Evolutionary conservation across 2,113 vertebrate species (phyloP).

Genomic region (Conger conger): DNA sequence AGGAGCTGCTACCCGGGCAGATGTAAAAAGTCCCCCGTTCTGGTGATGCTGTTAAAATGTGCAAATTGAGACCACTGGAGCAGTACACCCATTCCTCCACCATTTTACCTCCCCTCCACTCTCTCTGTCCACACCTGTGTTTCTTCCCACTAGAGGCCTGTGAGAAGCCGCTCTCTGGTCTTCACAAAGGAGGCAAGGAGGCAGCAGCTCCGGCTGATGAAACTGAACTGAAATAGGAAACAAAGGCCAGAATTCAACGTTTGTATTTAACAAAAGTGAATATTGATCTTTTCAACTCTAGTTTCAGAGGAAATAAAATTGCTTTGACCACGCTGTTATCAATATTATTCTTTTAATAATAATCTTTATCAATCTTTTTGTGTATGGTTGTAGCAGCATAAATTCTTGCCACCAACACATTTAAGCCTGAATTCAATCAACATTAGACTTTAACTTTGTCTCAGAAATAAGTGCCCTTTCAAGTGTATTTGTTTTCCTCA

Average conservation of each 20-base stretch:
- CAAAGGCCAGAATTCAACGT: not conserved
- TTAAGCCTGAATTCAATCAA: no score
- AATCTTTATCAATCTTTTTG: no score
- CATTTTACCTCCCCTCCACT: not conserved
- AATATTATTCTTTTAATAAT: no score
- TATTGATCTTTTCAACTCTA: no score
- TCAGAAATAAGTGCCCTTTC: no score
- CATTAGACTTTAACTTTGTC: no score
- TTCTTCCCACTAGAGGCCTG: not conserved
- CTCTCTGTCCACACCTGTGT: not conserved
- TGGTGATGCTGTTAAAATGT: not conserved
- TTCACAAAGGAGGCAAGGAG: not conserved
- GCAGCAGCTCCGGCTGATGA: not conserved
- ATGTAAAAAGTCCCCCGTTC: conserved; percentile 25
- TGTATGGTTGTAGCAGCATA: no score
- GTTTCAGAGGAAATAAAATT: no score
- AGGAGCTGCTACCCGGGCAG: conserved; percentile 23
- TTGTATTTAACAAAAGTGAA: no score
- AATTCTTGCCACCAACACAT: no score
- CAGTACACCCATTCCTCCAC: not conserved
- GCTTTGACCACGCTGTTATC: no score
- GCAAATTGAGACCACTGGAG: not conserved
- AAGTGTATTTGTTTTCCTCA: no score
- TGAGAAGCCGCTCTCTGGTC: not conserved
- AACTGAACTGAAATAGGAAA: not conserved